phyloP scores from a whole-genome alignment of 1,140 invertebrate species.

The Lasaia peninsularis region DNA sequence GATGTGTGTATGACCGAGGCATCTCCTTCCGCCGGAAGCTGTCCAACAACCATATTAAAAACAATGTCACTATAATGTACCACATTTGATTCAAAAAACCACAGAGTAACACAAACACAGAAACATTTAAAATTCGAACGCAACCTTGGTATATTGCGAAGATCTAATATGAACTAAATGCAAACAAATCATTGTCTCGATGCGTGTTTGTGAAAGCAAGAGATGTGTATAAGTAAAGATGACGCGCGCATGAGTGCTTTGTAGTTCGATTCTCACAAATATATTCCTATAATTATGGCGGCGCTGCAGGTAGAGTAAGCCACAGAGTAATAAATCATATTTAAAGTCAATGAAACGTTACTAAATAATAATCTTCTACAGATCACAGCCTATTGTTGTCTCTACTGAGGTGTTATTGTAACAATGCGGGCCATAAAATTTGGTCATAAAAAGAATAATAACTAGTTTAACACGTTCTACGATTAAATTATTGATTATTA shows the following conservation, averaged over 20 bases:
- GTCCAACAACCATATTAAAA: conserved; percentile 58
- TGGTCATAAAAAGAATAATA: no score
- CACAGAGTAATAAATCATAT: conserved; percentile 31
- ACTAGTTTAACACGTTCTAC: no score
- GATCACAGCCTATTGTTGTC: not conserved
- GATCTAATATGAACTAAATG: conserved; percentile 34
- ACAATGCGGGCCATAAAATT: no score
- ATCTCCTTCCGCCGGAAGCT: conserved; percentile 53
- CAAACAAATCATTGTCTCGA: conserved; percentile 43
- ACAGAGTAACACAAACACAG: conserved; percentile 35
- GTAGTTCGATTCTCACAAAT: conserved; percentile 39
- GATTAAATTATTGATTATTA: no score
- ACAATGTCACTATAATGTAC: conserved; percentile 53
- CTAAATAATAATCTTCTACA: not conserved
- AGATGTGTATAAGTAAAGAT: conserved; percentile 42
- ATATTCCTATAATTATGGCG: conserved; percentile 41
- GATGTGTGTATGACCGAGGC: conserved; percentile 39
- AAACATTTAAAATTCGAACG: conserved; percentile 14
- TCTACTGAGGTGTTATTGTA: no score
- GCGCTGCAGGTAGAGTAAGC: conserved; percentile 34
- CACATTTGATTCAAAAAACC: conserved; percentile 46
- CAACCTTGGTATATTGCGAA: conserved; percentile 2
- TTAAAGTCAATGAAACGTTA: not conserved
- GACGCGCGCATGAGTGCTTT: conserved; percentile 42
- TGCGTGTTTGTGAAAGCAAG: conserved; percentile 59